Evolutionary conservation across 2,888 invertebrate species (phyloP).

Genomic region (Spodoptera exigua): DNA sequence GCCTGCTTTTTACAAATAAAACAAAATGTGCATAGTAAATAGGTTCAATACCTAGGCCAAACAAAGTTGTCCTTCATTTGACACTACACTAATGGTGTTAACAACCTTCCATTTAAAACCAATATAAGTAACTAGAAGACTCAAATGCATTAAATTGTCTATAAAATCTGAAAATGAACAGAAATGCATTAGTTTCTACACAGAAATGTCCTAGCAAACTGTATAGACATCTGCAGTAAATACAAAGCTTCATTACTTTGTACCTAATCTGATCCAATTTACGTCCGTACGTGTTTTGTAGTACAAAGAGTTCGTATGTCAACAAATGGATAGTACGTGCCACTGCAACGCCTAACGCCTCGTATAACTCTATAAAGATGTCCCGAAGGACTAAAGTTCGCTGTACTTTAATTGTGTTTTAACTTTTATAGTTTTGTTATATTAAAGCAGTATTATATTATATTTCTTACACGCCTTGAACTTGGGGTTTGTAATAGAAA

Average conservation of each 20-base stretch:
- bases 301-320: conserved; percentile 34
- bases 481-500: too few species aligned
- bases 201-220: too few species aligned
- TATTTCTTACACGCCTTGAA: too few species aligned
- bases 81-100: too few species aligned
- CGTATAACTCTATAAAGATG: conserved; percentile 27
- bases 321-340: conserved; percentile 47
- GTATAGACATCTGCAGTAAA: conserved; percentile 11
- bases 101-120: neutral
- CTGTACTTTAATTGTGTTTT: conserved; percentile 31
- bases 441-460: too few species aligned
- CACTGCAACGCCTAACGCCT: conserved; percentile 26
- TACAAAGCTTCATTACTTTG: conserved; percentile 42
- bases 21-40: too few species aligned
- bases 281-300: conserved; percentile 38
- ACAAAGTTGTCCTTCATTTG: too few species aligned
- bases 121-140: neutral
- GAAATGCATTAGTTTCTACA: too few species aligned
- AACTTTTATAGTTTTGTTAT: conserved; percentile 18
- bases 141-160: neutral
- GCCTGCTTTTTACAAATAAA: too few species aligned
- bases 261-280: conserved; percentile 48
- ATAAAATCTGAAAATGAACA: too few species aligned
- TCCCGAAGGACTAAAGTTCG: conserved; percentile 38
- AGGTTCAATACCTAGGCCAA: too few species aligned